A percentile compares a stretch with the other conserved stretches of the same genome.
Conservation (phyloP, 2,888 invertebrate species). For the Ochropleura leucogaster region DNA sequence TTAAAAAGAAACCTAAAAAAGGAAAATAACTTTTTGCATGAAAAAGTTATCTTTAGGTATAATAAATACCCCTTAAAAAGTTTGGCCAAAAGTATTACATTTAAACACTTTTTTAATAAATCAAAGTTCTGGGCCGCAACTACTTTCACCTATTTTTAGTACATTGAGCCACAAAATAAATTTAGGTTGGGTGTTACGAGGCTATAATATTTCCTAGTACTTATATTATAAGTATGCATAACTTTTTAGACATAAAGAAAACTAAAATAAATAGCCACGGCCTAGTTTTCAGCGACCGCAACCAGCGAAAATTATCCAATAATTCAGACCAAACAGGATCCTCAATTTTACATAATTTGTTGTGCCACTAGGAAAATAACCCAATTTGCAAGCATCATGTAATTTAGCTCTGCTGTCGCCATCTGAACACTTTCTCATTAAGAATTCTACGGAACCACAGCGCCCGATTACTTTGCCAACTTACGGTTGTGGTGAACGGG, state of each 20-base stretch:
- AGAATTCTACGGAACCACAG: constrained; percentile 61
- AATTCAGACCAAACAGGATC: constrained; percentile 34
- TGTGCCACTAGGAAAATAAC: constrained; percentile 60
- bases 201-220: too few species aligned
- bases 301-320: constrained; percentile 41
- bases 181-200: too few species aligned
- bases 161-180: too few species aligned
- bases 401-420: constrained; percentile 47
- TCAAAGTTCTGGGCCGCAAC: too few species aligned
- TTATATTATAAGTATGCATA: too few species aligned
- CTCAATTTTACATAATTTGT: constrained; percentile 56
- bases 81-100: too few species aligned
- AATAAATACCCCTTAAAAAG: too few species aligned
- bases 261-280: background rate
- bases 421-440: constrained; percentile 61
- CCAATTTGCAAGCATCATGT: constrained; percentile 62
- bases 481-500: constrained; percentile 58
- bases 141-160: too few species aligned
- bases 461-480: constrained; percentile 62
- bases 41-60: too few species aligned
- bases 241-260: background rate
- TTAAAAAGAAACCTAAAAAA: too few species aligned
- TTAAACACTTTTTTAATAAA: too few species aligned
- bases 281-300: constrained; percentile 41
- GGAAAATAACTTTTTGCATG: too few species aligned